Percentiles rank a stretch among this genome's conserved stretches.
These are phyloP conservation scores for Megastigmus dorsalis DNA, from an alignment of 2,888 invertebrate genomes.

Conservation along the genomic window DNA sequence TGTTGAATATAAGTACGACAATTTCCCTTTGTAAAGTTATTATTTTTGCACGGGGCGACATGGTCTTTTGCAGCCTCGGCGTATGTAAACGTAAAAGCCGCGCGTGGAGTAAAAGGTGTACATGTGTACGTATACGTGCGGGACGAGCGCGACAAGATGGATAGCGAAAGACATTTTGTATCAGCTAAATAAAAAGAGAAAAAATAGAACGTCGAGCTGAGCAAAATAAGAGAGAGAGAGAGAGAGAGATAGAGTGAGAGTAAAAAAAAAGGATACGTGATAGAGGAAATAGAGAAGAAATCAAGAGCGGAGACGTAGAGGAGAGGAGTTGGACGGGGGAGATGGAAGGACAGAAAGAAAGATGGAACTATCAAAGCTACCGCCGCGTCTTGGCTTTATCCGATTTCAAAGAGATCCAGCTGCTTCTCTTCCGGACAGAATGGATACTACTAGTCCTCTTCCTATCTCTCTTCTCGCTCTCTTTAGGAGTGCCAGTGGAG, in stretches of 20 bases:
- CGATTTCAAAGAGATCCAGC: slow-evolving; percentile 58
- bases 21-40: too few relatives aligned
- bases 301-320: slow-evolving; percentile 14
- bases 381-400: slow-evolving; percentile 54
- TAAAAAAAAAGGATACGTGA: not conserved
- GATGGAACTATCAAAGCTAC: slow-evolving; percentile 43
- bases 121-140: too few relatives aligned
- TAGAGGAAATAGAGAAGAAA: slow-evolving; percentile 15
- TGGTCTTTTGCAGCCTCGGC: too few relatives aligned
- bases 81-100: too few relatives aligned
- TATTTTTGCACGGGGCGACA: too few relatives aligned
- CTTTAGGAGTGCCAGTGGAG: slow-evolving; percentile 14
- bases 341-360: slow-evolving; percentile 27
- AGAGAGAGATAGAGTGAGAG: slow-evolving; percentile 5
- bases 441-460: slow-evolving; percentile 41
- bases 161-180: too few relatives aligned
- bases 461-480: slow-evolving; percentile 19
- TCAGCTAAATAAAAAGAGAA: too few relatives aligned
- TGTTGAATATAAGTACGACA: too few relatives aligned
- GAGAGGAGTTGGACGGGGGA: slow-evolving; percentile 24
- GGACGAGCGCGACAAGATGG: too few relatives aligned
- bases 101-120: too few relatives aligned
- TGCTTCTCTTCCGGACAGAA: slow-evolving; percentile 46
- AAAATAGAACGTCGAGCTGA: not conserved
- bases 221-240: slow-evolving; percentile 6